phyloP scores from a whole-genome alignment of 2,888 invertebrate genomes.

The Agrypnus murinus region DNA sequence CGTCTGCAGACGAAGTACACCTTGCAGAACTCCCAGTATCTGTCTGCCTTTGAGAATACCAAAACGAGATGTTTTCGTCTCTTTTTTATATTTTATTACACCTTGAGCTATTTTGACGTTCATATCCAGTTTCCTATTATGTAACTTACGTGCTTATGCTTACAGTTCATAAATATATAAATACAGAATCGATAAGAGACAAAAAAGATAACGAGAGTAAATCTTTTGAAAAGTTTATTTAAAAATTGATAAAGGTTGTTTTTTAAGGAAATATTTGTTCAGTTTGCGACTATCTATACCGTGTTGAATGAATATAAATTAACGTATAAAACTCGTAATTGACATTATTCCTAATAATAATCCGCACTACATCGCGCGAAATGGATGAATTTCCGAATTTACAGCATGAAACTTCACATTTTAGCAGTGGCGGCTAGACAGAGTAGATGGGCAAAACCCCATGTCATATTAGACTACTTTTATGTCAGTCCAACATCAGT shows the following conservation, averaged over 20 bases:
- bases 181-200: too few species aligned
- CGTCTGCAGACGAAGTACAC: slow-evolving; percentile 49
- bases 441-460: too few species aligned
- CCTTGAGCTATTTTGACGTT: not conserved
- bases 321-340: too few species aligned
- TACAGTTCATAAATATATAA: slow-evolving; percentile 1
- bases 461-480: too few species aligned
- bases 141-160: slow-evolving; percentile 10
- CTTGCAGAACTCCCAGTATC: slow-evolving; percentile 47
- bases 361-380: too few species aligned
- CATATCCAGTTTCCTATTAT: slow-evolving; percentile 22
- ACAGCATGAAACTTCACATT: too few species aligned
- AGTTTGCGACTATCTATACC: not conserved
- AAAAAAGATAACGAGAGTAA: not conserved
- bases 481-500: too few species aligned
- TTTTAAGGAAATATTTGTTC: not conserved
- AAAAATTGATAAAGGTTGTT: too few species aligned
- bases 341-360: too few species aligned
- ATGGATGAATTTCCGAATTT: too few species aligned
- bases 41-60: slow-evolving; percentile 30
- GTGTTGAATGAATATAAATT: too few species aligned
- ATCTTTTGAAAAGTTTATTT: not conserved
- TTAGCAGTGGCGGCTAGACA: too few species aligned
- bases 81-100: not conserved
- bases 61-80: not conserved